A percentile compares a stretch with the other conserved stretches of the same genome.
Evolutionary conservation across 1,140 invertebrate species (phyloP).

Genomic region (Tyrophagus putrescentiae): DNA sequence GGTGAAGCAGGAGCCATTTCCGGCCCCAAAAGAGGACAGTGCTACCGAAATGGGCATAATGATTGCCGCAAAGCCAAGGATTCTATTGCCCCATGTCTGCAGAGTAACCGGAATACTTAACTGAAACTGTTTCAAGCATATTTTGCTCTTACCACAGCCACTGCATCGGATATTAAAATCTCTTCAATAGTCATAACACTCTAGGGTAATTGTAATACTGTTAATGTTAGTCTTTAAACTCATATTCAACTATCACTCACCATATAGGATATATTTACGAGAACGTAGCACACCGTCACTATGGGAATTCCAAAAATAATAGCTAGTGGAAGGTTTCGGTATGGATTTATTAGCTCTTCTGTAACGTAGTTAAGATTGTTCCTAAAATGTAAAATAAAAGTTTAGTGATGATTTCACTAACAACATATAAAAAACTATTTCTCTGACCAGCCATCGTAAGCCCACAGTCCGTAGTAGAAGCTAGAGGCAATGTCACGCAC

Average conservation of each 20-base stretch:
- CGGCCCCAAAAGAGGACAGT: conserved; percentile 35
- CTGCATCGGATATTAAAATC: conserved; percentile 60
- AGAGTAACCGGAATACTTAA: background rate
- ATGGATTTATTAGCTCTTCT: conserved; percentile 95
- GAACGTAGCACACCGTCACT: conserved; percentile 68
- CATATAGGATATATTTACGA: conserved; percentile 85
- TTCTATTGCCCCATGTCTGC: conserved; percentile 33
- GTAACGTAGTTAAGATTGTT: conserved; percentile 98
- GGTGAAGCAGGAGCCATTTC: conserved; percentile 35
- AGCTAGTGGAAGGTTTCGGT: conserved; percentile 77
- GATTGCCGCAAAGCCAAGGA: conserved; percentile 31
- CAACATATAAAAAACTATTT: background rate
- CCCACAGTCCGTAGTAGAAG: conserved; percentile 56
- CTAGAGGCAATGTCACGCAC: conserved; percentile 36
- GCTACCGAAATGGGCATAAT: conserved; percentile 36
- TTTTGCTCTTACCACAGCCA: conserved; percentile 58
- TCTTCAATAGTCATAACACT: conserved; percentile 62
- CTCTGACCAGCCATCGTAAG: conserved; percentile 73
- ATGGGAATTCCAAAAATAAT: conserved; percentile 78
- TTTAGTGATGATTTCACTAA: background rate
- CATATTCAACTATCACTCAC: background rate
- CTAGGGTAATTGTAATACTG: background rate
- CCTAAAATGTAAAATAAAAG: conserved; percentile 29
- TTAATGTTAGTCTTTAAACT: background rate
- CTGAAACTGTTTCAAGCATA: conserved; percentile 10